These are phyloP conservation scores for Fistularia tabacaria DNA, from an alignment of 2,797 vertebrate species.

Conservation along the genomic window DNA sequence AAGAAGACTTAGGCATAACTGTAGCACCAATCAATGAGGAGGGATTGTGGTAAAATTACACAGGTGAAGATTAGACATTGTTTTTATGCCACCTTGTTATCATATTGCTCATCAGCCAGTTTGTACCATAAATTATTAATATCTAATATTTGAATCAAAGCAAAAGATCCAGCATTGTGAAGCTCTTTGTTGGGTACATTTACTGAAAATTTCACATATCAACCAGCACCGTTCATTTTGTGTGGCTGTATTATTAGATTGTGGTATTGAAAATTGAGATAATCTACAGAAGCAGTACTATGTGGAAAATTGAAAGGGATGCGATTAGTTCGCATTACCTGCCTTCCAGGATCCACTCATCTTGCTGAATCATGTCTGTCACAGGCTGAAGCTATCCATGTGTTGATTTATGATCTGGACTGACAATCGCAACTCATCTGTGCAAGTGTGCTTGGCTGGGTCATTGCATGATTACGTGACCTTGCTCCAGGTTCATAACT, in stretches of 20 bases:
- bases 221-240: conserved; percentile 11
- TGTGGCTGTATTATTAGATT: conserved; percentile 15
- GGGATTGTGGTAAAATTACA: conserved; percentile 34
- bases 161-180: not conserved
- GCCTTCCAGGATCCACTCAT: conserved; percentile 41
- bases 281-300: conserved; percentile 2
- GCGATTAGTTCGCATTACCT: conserved; percentile 29
- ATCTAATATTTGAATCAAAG: too few relatives aligned
- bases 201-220: conserved; percentile 4
- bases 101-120: too few relatives aligned
- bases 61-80: conserved; percentile 27
- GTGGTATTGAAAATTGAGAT: not conserved
- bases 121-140: too few relatives aligned
- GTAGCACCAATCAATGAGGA: conserved; percentile 27
- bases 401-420: conserved; percentile 64
- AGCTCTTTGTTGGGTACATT: not conserved
- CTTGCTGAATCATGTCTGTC: conserved; percentile 35
- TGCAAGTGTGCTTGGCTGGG: conserved; percentile 55
- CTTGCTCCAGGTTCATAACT: conserved; percentile 60
- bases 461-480: conserved; percentile 70
- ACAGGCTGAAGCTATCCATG: conserved; percentile 24
- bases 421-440: conserved; percentile 64
- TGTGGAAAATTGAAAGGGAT: conserved; percentile 1
- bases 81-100: conserved; percentile 4
- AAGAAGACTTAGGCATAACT: conserved; percentile 26